Percentiles rank a stretch among this genome's conserved stretches.
Evolutionary conservation across 2,113 vertebrate species (phyloP).

Genomic region (Triplophysa siluroides): DNA sequence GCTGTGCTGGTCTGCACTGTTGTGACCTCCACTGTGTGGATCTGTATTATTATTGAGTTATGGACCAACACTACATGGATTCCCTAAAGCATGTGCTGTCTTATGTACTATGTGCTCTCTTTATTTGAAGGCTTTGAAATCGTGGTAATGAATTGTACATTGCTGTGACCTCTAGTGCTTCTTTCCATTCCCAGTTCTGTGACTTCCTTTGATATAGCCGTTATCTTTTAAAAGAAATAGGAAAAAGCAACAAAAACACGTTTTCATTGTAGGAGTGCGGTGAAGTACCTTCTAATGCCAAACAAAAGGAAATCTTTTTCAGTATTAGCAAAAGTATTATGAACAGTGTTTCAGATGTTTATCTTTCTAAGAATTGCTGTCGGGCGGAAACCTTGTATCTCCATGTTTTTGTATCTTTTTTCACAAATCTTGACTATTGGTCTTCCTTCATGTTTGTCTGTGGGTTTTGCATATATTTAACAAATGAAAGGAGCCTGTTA

Average conservation of each 20-base stretch:
- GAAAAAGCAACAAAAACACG: background rate
- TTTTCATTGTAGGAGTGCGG: background rate
- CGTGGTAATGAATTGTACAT: constrained; percentile 43
- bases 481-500: too few species aligned
- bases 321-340: constrained; percentile 38
- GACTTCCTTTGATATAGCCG: background rate
- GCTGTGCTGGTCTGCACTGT: background rate
- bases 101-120: constrained; percentile 54
- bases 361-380: background rate
- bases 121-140: constrained; percentile 32
- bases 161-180: constrained; percentile 23
- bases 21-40: background rate
- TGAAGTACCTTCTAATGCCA: constrained; percentile 44
- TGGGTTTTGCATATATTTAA: too few species aligned
- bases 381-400: too few species aligned
- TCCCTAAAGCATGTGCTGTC: constrained; percentile 65
- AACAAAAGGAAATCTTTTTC: constrained; percentile 30
- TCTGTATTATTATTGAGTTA: constrained; percentile 20
- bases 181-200: constrained; percentile 31
- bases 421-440: too few species aligned
- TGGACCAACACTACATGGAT: constrained; percentile 47
- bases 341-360: constrained; percentile 10
- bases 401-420: too few species aligned
- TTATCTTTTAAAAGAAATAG: constrained; percentile 8
- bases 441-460: too few species aligned